A percentile compares a stretch with the other conserved stretches of the same genome.
These are phyloP conservation scores for Scytalopus superciliaris DNA, from an alignment of 2,113 vertebrate species.

Conservation along the genomic window DNA sequence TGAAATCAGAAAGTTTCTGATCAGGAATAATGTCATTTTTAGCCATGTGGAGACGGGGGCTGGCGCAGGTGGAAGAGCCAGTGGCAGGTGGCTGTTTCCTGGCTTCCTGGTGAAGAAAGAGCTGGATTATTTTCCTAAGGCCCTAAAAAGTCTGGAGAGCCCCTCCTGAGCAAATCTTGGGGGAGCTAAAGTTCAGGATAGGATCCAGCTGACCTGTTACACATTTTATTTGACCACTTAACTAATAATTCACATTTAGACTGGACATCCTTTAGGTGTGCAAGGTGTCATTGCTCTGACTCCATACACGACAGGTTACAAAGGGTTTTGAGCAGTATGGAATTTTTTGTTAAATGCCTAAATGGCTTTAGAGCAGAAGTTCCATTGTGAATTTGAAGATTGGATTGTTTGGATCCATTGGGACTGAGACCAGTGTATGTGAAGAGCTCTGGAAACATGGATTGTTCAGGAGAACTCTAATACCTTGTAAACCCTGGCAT, in stretches of 20 bases:
- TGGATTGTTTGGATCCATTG: background rate
- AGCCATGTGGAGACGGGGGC: background rate
- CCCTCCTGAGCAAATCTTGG: constrained; percentile 86
- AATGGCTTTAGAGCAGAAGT: background rate
- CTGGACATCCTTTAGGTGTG: background rate
- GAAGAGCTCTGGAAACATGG: background rate
- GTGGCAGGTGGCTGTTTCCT: background rate
- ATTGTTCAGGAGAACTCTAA: background rate
- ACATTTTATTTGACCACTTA: background rate
- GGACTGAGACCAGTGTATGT: no score
- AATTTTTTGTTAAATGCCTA: background rate
- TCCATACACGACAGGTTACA: background rate
- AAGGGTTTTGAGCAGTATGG: background rate
- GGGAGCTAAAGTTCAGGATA: constrained; percentile 31
- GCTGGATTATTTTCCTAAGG: constrained; percentile 88
- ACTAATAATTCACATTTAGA: background rate
- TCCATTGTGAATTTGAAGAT: background rate
- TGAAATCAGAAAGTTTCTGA: background rate
- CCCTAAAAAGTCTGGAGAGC: constrained; percentile 82
- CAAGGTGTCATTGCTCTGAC: background rate
- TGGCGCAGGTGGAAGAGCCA: rapidly evolving
- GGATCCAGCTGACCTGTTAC: background rate
- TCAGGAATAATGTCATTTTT: background rate
- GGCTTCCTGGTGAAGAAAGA: constrained; percentile 92
- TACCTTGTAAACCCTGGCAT: background rate